Percentiles rank a stretch among this genome's conserved stretches.
phyloP scores from a whole-genome alignment of 2,888 invertebrate genomes.

The Pterostichus niger region DNA sequence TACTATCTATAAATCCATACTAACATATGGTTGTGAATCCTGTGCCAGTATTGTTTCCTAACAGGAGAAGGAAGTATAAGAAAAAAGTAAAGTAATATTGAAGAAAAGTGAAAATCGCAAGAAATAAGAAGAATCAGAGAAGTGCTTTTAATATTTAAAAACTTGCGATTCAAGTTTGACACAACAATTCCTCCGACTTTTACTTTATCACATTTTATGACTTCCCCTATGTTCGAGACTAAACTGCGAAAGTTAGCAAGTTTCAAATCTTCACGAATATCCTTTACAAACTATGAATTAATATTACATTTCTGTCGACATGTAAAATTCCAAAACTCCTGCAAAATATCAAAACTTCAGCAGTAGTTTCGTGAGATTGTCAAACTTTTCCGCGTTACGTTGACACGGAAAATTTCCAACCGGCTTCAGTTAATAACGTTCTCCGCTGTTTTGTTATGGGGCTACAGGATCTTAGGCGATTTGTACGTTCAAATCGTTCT shows the following conservation, averaged over 20 bases:
- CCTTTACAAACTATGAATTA: slow-evolving; percentile 43
- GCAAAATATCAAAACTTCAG: slow-evolving; percentile 40
- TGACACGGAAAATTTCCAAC: slow-evolving; percentile 31
- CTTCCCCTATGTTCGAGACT: background rate
- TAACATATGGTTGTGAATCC: too few species aligned
- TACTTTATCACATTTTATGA: background rate
- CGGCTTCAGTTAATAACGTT: slow-evolving; percentile 21
- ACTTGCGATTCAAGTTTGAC: slow-evolving; percentile 5
- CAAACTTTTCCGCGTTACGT: slow-evolving; percentile 23
- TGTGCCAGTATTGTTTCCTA: background rate
- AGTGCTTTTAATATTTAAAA: slow-evolving; percentile 15
- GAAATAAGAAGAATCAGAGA: background rate
- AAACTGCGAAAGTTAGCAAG: slow-evolving; percentile 15
- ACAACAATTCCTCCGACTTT: slow-evolving; percentile 1
- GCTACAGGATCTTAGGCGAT: background rate
- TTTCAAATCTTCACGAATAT: slow-evolving; percentile 19
- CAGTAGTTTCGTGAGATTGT: slow-evolving; percentile 26
- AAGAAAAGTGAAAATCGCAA: background rate
- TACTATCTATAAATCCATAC: too few species aligned
- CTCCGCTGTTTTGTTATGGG: slow-evolving; percentile 17
- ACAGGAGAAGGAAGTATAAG: background rate
- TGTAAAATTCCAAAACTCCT: slow-evolving; percentile 30
- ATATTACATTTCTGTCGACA: slow-evolving; percentile 38
- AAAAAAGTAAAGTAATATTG: background rate
- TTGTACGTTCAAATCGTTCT: slow-evolving; percentile 7